Conservation (phyloP, 2,113 vertebrate species). For the Dipodomys stephensi region DNA sequence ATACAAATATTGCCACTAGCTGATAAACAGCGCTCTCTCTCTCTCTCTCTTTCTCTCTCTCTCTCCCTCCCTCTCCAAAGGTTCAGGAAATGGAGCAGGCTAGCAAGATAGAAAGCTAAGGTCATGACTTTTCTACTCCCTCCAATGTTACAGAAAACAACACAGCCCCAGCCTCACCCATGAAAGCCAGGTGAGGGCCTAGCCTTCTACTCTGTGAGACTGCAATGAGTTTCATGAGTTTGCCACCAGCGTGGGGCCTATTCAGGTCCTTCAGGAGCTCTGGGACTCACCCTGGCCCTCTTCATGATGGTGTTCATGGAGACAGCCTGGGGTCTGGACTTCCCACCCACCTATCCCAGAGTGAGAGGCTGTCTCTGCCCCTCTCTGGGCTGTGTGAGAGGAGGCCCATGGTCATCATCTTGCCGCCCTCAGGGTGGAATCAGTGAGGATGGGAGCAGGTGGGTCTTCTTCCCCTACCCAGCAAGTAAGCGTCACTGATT, state of each 20-base stretch:
- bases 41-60: no score
- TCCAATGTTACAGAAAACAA: background rate
- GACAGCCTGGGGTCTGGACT: no score
- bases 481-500: rapidly evolving
- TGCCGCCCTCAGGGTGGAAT: rapidly evolving
- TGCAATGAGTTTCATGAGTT: background rate
- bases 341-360: no score
- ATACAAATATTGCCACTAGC: background rate
- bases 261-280: no score
- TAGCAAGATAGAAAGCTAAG: background rate
- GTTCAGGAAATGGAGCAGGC: background rate
- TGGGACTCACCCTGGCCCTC: no score
- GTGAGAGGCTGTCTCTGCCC: no score
- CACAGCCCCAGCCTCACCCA: rapidly evolving
- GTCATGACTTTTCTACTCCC: background rate
- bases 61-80: background rate
- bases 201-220: background rate
- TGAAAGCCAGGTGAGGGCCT: background rate
- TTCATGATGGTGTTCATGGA: no score
- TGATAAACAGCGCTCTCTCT: background rate
- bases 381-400: background rate
- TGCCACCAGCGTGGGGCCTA: rapidly evolving
- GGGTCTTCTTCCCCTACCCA: background rate
- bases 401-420: background rate
- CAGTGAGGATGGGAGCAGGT: background rate